Percentiles rank a stretch among this genome's conserved stretches.
Conservation (phyloP, 2,113 vertebrate genomes). For the Brachypteracias leptosomus region DNA sequence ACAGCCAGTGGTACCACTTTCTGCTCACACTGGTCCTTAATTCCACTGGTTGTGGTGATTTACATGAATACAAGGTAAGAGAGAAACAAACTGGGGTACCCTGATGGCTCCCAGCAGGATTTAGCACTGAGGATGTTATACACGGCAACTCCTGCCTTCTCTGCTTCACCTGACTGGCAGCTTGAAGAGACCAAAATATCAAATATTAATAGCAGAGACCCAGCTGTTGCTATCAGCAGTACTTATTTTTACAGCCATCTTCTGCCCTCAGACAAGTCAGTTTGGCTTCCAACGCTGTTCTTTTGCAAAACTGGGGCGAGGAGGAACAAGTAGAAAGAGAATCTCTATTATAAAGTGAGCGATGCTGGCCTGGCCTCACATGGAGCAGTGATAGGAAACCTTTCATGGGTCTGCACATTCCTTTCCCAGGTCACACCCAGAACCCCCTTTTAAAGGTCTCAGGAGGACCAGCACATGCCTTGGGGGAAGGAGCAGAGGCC, state of each 20-base stretch:
- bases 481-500: conserved; percentile 15
- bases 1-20: not conserved
- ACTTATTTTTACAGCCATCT: not conserved
- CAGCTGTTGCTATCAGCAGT: not conserved
- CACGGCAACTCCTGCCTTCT: not conserved
- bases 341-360: not conserved
- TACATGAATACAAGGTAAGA: not conserved
- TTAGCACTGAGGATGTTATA: not conserved
- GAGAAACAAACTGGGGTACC: not conserved
- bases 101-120: not conserved
- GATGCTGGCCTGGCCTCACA: not conserved
- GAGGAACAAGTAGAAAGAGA: not conserved
- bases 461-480: not conserved
- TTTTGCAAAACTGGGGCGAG: not conserved
- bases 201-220: not conserved
- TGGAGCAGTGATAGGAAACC: not conserved
- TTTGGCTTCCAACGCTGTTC: not conserved
- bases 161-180: not conserved
- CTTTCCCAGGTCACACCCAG: not conserved
- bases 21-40: not conserved
- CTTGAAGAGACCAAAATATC: not conserved
- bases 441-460: not conserved
- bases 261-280: not conserved
- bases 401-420: not conserved
- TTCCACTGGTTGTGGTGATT: not conserved